Evolutionary conservation across 2,797 vertebrate species (phyloP).

Genomic region (Myotis vivesi): DNA sequence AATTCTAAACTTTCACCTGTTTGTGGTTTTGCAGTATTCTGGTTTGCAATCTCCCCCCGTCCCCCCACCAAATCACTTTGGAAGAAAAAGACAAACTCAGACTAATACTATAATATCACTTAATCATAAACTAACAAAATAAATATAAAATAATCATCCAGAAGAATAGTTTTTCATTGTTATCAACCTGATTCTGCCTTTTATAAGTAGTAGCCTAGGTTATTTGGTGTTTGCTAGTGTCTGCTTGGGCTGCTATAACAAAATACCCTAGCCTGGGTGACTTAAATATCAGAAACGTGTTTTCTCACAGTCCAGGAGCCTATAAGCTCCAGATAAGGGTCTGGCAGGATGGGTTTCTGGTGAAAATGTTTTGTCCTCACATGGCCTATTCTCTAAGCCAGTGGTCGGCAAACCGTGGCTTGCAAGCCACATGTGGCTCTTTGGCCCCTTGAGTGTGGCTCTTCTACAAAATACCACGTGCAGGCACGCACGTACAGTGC

Average conservation of each 20-base stretch:
- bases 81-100: neutral
- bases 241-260: neutral
- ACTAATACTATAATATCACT: neutral
- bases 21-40: neutral
- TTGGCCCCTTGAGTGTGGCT: too few species aligned
- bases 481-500: rapidly evolving
- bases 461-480: too few species aligned
- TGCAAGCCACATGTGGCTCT: too few species aligned
- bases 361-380: neutral
- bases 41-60: too few species aligned
- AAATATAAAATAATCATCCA: neutral
- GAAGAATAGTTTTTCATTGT: neutral
- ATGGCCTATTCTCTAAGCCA: neutral
- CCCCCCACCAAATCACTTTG: neutral
- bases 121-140: neutral
- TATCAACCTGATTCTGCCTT: neutral
- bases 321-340: neutral
- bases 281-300: neutral
- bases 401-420: too few species aligned
- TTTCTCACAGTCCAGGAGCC: neutral
- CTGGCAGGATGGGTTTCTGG: neutral
- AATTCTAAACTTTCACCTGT: neutral
- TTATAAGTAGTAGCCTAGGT: neutral
- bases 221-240: too few species aligned
- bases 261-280: too few species aligned